phyloP scores from a whole-genome alignment of 2,888 invertebrate species.

The Bugulina stolonifera region DNA sequence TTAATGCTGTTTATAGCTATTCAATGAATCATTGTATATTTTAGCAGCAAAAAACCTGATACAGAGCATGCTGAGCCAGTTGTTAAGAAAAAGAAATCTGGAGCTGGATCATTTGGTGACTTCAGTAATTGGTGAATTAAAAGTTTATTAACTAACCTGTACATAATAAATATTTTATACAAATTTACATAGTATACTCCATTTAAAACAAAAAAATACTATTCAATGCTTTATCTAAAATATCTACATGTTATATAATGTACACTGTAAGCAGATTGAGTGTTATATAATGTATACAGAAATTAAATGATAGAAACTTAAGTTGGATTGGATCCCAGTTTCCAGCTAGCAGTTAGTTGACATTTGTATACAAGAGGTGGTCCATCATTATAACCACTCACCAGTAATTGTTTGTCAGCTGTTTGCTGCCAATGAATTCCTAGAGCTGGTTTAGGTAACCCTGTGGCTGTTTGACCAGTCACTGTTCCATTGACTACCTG shows the following conservation, averaged over 20 bases:
- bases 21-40: too few species aligned
- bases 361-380: background rate
- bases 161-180: too few species aligned
- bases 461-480: background rate
- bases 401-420: background rate
- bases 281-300: background rate
- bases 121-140: conserved; percentile 45
- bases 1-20: too few species aligned
- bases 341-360: background rate
- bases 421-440: conserved; percentile 21
- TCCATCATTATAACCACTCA: background rate
- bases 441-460: conserved; percentile 17
- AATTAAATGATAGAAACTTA: background rate
- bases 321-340: too few species aligned
- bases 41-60: background rate
- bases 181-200: too few species aligned
- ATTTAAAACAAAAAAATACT: too few species aligned
- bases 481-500: conserved; percentile 21
- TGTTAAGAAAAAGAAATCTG: conserved; percentile 36
- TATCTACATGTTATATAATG: too few species aligned
- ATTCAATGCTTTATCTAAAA: too few species aligned
- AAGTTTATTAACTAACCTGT: too few species aligned
- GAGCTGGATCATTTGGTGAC: conserved; percentile 36
- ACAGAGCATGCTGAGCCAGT: conserved; percentile 29
- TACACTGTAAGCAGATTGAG: too few species aligned